Base-by-base conservation (phyloP, 2,113 vertebrate species). In the Solenodon paradoxus region DNA sequence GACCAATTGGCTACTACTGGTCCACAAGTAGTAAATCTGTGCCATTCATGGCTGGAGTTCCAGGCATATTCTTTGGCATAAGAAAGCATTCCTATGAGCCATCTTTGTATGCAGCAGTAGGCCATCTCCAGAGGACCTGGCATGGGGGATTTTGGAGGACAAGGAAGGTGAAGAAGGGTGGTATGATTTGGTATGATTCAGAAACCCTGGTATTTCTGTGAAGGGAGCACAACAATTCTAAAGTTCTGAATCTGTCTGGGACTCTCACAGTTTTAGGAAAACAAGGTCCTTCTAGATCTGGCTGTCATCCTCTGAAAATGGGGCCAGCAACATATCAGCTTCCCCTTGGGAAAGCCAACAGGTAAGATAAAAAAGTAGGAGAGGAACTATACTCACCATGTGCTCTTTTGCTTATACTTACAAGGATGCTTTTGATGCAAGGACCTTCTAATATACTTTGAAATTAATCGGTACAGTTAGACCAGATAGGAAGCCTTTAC, bases 141-240 rank as follows among this genome's bases (percentile, higher is more conserved):
- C 3, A 0, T 0, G 5, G 35, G 28, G 8, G 1, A n/a, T 7
- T 75, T 22, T 35, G 35, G 22, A 49, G 28, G 35, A 42, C 17
- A 19, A 35, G 13, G 8, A 40, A 38, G 9, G 28, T 38, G 3
- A 32, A 81, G 87, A 64, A 47, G 9, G 16, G 8, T 17, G 7
- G 12, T 47, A 26, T 71, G n/a, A 87, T 45, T 40, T 61, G 22
- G 59, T n/a, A 78, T 9, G 32, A n/a, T n/a, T n/a, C n/a, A n/a
- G n/a, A n/a, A n/a, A n/a, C n/a, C 16, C n/a, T 22, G 7, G 20
- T 28, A 28, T 17, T 15, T 24, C 12, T 28, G 6, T 22, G 22
- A 28, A 47, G 28, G 40, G 28, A 22, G 64, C n/a, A 51, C 17
- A 51, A 55, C 3, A 30, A 11, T 30, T 17, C 80, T 40, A 83